These are phyloP conservation scores for Agriopis aurantiaria DNA, from an alignment of 2,888 invertebrate species.

Conservation along the genomic window DNA sequence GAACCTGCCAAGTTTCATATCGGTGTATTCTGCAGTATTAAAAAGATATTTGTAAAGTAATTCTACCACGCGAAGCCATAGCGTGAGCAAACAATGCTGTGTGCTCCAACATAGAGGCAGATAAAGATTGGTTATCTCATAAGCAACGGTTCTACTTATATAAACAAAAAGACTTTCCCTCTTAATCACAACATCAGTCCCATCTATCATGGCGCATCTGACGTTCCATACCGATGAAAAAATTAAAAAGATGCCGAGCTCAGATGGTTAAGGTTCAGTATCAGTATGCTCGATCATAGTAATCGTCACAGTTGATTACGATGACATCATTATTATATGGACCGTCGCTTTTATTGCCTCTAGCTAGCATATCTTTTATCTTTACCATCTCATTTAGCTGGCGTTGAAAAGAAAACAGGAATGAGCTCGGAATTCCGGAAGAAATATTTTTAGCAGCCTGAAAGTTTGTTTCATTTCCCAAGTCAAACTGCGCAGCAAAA, in stretches of 20 bases:
- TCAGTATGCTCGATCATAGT: constrained; percentile 35
- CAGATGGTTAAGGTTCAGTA: constrained; percentile 26
- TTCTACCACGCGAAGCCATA: constrained; percentile 40
- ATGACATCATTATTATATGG: constrained; percentile 27
- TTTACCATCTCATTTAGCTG: constrained; percentile 14
- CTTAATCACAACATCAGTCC: constrained; percentile 54
- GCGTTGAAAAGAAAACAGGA: constrained; percentile 11
- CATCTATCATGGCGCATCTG: constrained; percentile 53
- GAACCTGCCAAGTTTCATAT: constrained; percentile 41
- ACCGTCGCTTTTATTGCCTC: constrained; percentile 17
- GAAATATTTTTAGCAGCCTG: constrained; percentile 18
- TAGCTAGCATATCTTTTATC: constrained; percentile 26
- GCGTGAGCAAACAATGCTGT: constrained; percentile 63
- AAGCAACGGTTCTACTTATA: constrained; percentile 52
- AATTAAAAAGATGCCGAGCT: constrained; percentile 42
- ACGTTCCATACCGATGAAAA: constrained; percentile 43
- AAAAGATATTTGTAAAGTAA: constrained; percentile 54
- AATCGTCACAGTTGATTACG: constrained; percentile 28
- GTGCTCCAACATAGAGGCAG: constrained; percentile 60
- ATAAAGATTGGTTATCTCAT: constrained; percentile 57
- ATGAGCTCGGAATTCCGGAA: constrained; percentile 10
- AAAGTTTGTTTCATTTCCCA: constrained; percentile 30
- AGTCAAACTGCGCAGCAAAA: constrained; percentile 44
- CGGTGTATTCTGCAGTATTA: constrained; percentile 46
- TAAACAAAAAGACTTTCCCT: constrained; percentile 60